Evolutionary conservation across 2,888 invertebrate species (phyloP), one percentile per base, ranked within the genome.

Genomic region (Scelioninae gen. 1): DNA sequence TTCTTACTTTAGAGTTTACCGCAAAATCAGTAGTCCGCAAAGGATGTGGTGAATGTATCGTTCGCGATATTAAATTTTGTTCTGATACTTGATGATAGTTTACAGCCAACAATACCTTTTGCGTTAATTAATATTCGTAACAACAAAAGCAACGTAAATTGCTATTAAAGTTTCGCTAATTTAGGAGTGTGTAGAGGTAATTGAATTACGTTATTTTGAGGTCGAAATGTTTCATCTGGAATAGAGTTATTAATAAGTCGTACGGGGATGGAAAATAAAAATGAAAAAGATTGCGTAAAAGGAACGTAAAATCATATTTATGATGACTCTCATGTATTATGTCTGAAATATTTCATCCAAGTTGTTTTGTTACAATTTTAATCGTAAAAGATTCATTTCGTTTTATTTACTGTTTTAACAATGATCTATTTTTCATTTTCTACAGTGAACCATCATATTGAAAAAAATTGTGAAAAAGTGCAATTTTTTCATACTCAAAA

Each of bases 201-300:
- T 51, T 31, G 32, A 56, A 56, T 55, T 68, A 68, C 15, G 68
- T 8, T 53, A 72, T 62, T 72, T 72, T 72, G 62, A 62, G 62
- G 51, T 62, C n/a, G 16, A 45, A 10, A 63, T 74, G 45, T 63
- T 55, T 62, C 55, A 63, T 74, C 38, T 38, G 15, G 29, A 53
- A 32, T 15, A 13, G 31, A 43, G 72, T 62, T 72, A 72, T 72
- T 62, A 72, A 72, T 72, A 72, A 72, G 62, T 53, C 32, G 60
- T 47, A 6, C 43, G n/a, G 38, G 45, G 23, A 34, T 13, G 13
- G n/a, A 32, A 58, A 58, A 72, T 23, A 10, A 72, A 49, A 60
- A 11, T 51, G 13, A 34, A 38, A 49, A 29, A 49, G 29, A 32
- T 23, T 31, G 38, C 58, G 31, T 38, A 23, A 60, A 47, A 15